Conservation (phyloP, 2,797 vertebrate species). For the Okamejei kenojei region DNA sequence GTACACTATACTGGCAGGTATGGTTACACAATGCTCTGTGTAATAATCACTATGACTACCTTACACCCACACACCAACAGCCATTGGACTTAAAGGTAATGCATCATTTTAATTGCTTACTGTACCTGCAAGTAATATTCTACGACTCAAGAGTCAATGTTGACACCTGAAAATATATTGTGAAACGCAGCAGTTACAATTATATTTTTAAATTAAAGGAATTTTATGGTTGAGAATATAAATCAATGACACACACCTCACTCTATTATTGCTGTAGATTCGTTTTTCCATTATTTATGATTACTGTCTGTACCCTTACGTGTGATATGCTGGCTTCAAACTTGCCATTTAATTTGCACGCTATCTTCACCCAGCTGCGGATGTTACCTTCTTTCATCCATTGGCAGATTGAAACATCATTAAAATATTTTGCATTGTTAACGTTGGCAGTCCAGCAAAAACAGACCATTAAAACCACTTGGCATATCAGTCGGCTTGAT, state of each 20-base stretch:
- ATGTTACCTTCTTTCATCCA: neutral
- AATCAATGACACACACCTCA: neutral
- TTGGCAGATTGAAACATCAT: neutral
- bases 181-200: neutral
- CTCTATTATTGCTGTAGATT: neutral
- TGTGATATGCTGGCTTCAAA: neutral
- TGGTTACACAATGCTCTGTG: neutral
- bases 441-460: neutral
- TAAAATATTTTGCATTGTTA: slow-evolving; percentile 4
- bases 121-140: neutral
- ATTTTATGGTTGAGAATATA: neutral
- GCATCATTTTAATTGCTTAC: neutral
- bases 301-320: neutral
- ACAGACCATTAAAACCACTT: neutral
- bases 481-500: neutral
- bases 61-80: neutral
- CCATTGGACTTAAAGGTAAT: neutral
- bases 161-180: neutral
- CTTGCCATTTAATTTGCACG: neutral
- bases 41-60: neutral
- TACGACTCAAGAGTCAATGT: no score
- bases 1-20: neutral
- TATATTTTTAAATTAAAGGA: neutral
- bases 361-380: neutral
- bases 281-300: slow-evolving; percentile 11